phyloP scores from a whole-genome alignment of 2,113 vertebrate genomes.

The Microcebus lehilahytsara region DNA sequence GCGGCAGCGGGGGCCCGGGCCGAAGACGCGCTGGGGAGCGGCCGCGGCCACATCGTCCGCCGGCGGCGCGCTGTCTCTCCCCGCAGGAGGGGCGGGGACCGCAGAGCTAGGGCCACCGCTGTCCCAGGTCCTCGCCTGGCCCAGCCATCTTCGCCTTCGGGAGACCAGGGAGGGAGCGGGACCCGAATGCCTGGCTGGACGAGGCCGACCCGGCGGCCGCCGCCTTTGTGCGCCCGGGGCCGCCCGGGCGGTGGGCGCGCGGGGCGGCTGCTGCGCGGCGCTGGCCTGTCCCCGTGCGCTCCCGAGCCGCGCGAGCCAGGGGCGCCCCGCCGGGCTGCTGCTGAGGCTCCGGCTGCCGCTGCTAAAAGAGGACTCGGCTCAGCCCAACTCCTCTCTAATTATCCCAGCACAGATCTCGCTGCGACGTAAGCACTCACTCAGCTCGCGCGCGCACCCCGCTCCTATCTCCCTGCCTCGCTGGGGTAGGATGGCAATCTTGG shows the following conservation, averaged over 20 bases:
- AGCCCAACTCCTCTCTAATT: conserved; percentile 61
- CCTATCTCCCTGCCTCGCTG: neutral
- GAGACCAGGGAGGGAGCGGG: neutral
- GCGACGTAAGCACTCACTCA: conserved; percentile 57
- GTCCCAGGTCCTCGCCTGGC: conserved; percentile 30
- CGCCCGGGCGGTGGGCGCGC: neutral
- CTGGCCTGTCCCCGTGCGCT: neutral
- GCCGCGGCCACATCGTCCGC: neutral
- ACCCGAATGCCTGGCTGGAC: neutral
- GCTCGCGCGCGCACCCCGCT: conserved; percentile 60
- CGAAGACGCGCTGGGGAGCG: neutral
- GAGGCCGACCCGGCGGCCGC: conserved; percentile 4
- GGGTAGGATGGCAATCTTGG: neutral
- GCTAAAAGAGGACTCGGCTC: conserved; percentile 34
- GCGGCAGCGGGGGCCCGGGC: neutral
- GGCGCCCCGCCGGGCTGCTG: neutral
- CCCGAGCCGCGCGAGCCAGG: neutral
- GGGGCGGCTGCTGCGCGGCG: neutral
- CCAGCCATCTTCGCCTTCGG: neutral
- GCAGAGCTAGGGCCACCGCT: neutral
- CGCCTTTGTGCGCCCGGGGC: conserved; percentile 67
- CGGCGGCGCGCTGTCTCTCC: neutral
- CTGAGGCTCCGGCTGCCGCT: conserved; percentile 42
- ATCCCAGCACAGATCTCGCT: conserved; percentile 54
- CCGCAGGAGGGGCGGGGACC: neutral